These are phyloP conservation scores for Malachius bipustulatus DNA, from an alignment of 2,888 invertebrate genomes.

Conservation along the genomic window DNA sequence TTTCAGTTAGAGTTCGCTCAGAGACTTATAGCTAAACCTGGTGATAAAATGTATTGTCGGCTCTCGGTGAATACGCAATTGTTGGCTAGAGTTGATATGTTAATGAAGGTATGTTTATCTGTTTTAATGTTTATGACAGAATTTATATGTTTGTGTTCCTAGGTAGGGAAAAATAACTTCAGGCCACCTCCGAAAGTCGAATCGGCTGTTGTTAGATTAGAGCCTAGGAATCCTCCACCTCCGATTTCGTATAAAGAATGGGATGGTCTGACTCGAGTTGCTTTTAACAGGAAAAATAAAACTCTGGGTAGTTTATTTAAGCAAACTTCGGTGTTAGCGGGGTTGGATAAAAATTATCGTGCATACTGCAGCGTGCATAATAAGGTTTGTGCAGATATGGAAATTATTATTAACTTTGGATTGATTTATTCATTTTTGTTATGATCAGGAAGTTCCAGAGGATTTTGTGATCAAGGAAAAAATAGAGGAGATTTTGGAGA, in stretches of 20 bases:
- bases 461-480: slow-evolving; percentile 75
- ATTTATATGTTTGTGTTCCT: neutral
- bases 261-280: slow-evolving; percentile 94
- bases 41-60: slow-evolving; percentile 93
- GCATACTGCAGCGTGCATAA: slow-evolving; percentile 80
- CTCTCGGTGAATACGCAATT: slow-evolving; percentile 94
- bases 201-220: slow-evolving; percentile 93
- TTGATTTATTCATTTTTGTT: slow-evolving; percentile 16
- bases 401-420: neutral
- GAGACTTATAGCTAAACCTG: slow-evolving; percentile 89
- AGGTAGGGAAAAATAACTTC: slow-evolving; percentile 97
- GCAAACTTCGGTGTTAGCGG: slow-evolving; percentile 68
- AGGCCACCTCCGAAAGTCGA: slow-evolving; percentile 98
- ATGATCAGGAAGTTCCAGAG: slow-evolving; percentile 55
- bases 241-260: slow-evolving; percentile 94
- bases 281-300: slow-evolving; percentile 94
- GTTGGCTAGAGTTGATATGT: slow-evolving; percentile 83
- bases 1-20: slow-evolving; percentile 98
- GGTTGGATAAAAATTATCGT: slow-evolving; percentile 84
- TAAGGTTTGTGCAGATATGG: slow-evolving; percentile 43
- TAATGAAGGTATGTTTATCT: slow-evolving; percentile 73
- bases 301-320: slow-evolving; percentile 84
- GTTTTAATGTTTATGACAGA: neutral
- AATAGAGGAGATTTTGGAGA: slow-evolving; percentile 60
- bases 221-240: slow-evolving; percentile 94